These are phyloP conservation scores for Argentina silus DNA, from an alignment of 2,797 vertebrate genomes.

Conservation along the genomic window DNA sequence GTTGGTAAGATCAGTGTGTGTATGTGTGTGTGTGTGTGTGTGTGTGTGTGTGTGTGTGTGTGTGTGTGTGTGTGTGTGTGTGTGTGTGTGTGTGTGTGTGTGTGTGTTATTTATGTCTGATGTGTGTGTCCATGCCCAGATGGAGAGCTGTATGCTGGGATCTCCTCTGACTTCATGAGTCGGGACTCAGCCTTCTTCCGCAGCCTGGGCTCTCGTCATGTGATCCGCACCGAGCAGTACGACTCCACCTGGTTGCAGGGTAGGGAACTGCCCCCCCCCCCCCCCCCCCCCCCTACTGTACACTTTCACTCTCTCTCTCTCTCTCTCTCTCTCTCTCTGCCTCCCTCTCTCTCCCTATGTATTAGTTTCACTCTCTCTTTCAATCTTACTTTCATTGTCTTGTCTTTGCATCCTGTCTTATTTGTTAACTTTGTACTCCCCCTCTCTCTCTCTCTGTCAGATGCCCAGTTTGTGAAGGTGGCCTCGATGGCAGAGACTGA, in stretches of 20 bases:
- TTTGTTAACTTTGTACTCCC: neutral
- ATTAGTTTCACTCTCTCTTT: conserved; percentile 5
- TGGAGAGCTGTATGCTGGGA: conserved; percentile 81
- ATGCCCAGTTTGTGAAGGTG: conserved; percentile 83
- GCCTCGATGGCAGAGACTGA: conserved; percentile 83
- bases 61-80: conserved; percentile 4
- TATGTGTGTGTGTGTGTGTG: conserved; percentile 2
- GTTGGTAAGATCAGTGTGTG: conserved; percentile 66
- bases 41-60: conserved; percentile 17
- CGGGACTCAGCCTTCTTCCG: conserved; percentile 83
- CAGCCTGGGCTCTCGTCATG: conserved; percentile 77
- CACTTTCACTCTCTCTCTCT: neutral
- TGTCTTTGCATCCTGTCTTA: neutral
- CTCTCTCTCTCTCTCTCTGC: conserved; percentile 5
- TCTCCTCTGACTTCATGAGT: conserved; percentile 84
- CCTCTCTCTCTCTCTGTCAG: conserved; percentile 53
- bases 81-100: conserved; percentile 5
- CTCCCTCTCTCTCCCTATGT: neutral
- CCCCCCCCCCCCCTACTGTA: neutral
- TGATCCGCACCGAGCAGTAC: conserved; percentile 83
- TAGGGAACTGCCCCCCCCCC: conserved; percentile 39
- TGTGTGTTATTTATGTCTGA: conserved; percentile 8
- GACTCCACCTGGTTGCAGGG: conserved; percentile 84
- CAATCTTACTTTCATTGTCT: conserved; percentile 8
- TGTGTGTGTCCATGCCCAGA: conserved; percentile 58